Evolutionary conservation across 2,113 vertebrate species (phyloP).

Genomic region (Aplodontia rufa): DNA sequence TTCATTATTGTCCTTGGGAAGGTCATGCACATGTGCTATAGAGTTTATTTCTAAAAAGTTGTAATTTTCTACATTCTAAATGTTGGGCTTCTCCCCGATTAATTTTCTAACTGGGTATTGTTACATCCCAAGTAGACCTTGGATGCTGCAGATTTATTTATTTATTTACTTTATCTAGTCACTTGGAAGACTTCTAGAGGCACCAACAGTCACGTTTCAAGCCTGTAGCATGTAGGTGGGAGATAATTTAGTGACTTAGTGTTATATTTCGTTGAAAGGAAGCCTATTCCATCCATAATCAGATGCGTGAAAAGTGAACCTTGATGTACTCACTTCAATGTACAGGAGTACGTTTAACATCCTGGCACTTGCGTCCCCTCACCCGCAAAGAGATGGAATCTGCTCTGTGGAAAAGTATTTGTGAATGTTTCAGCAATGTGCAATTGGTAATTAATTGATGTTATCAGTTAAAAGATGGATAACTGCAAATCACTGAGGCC

Average conservation of each 20-base stretch:
- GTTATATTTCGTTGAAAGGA: not conserved
- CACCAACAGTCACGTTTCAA: not conserved
- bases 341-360: not conserved
- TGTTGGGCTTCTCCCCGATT: not conserved
- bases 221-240: not conserved
- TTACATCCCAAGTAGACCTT: not conserved
- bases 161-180: not conserved
- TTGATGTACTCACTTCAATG: too few relatives aligned
- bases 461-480: not conserved
- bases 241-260: not conserved
- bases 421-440: not conserved
- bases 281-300: not conserved
- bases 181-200: not conserved
- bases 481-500: too few relatives aligned
- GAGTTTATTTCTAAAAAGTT: not conserved
- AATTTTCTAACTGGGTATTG: not conserved
- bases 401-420: not conserved
- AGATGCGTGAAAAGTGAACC: not conserved
- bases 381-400: not conserved
- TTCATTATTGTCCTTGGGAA: not conserved
- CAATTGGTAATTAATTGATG: not conserved
- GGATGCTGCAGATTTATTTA: not conserved
- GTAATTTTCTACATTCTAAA: not conserved
- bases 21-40: fast-evolving
- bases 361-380: not conserved